These are phyloP conservation scores for Polypedilum vanderplanki DNA, from an alignment of 1,140 invertebrate genomes.

Conservation along the genomic window DNA sequence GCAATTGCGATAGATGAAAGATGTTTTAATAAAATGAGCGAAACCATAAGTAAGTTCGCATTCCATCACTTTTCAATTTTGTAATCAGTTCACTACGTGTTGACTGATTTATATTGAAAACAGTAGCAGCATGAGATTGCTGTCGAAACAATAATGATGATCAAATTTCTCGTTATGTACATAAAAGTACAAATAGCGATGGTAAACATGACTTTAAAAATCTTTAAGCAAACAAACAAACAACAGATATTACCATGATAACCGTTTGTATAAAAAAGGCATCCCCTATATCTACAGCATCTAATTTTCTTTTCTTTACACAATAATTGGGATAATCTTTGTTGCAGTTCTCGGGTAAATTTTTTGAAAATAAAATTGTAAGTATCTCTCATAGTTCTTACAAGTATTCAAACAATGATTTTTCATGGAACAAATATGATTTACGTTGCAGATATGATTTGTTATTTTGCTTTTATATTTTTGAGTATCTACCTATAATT, in stretches of 20 bases:
- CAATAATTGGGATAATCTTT: conserved; percentile 2
- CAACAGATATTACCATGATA: not conserved
- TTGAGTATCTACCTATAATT: too few relatives aligned
- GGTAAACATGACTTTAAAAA: conserved; percentile 14
- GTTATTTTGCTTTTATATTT: too few relatives aligned
- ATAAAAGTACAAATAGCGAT: not conserved
- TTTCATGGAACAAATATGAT: too few relatives aligned
- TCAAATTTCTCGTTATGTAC: not conserved
- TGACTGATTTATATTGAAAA: not conserved
- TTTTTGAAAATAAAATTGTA: not conserved
- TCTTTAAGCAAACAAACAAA: not conserved
- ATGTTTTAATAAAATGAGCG: not conserved
- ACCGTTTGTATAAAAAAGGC: too few relatives aligned
- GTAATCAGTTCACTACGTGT: not conserved
- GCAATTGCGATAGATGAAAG: not conserved
- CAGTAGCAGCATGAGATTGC: not conserved
- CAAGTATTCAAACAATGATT: too few relatives aligned
- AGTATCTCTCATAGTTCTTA: not conserved
- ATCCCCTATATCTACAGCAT: too few relatives aligned
- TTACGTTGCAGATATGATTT: too few relatives aligned
- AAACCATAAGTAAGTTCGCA: not conserved
- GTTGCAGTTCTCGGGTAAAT: not conserved
- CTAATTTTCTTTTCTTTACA: too few relatives aligned
- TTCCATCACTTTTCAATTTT: conserved; percentile 9
- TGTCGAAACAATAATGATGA: not conserved